Evolutionary conservation across 37 sponge, comb jelly and placozoan genomes (phyloP).

Genomic region (Chondrilla cf. caribensis): DNA sequence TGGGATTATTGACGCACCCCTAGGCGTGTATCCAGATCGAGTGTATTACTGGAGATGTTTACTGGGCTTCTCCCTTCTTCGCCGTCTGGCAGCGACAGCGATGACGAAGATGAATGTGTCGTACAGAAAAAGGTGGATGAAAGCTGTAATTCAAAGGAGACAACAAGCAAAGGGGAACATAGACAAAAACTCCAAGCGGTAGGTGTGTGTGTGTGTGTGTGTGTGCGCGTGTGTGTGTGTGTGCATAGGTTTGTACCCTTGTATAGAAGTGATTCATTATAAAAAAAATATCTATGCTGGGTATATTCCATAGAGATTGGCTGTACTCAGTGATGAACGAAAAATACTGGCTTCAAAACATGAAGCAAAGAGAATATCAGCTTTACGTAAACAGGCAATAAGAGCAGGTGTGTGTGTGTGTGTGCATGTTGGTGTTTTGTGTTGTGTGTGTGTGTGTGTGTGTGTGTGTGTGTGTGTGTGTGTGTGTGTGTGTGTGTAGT

Average conservation of each 20-base stretch:
- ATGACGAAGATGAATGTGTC: conserved; percentile 16
- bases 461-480: conserved; percentile 8
- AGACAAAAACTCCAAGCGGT: no score
- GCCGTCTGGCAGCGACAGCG: neutral
- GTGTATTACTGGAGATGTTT: no score
- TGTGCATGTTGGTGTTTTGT: neutral
- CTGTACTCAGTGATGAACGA: neutral
- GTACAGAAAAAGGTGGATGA: no score
- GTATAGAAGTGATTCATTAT: neutral
- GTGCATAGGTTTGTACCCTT: neutral
- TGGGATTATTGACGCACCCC: no score
- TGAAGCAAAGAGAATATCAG: conserved; percentile 8
- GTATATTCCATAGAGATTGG: neutral
- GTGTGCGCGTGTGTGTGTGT: conserved; percentile 1
- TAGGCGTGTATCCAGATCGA: no score
- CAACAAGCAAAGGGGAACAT: no score
- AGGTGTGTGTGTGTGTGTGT: neutral
- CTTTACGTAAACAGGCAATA: neutral
- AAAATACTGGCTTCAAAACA: neutral
- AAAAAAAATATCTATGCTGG: neutral
- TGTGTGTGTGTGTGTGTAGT: neutral
- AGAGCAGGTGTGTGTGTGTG: conserved; percentile 14
- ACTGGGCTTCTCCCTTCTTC: neutral
- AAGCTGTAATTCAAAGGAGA: no score
- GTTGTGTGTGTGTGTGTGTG: conserved; percentile 11